Evolutionary conservation across 1,140 invertebrate species (phyloP).

Genomic region (Holotrichia oblita): DNA sequence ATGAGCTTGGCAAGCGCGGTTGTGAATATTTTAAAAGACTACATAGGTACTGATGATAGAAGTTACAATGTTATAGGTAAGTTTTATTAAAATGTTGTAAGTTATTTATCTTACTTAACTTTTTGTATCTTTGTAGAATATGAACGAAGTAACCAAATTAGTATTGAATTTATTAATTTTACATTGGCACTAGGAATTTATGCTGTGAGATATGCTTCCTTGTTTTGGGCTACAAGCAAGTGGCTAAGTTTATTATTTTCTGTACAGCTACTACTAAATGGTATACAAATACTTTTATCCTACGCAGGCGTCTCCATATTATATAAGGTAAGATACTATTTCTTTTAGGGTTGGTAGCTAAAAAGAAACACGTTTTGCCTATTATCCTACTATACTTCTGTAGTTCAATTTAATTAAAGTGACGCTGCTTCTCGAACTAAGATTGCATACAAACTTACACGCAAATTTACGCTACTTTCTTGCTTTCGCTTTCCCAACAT

Average conservation of each 20-base stretch:
- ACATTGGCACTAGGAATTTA: conserved; percentile 79
- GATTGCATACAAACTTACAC: too few species aligned
- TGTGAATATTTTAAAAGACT: conserved; percentile 43
- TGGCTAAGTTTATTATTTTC: conserved; percentile 81
- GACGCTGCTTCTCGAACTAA: too few species aligned
- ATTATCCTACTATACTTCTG: too few species aligned
- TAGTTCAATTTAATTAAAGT: too few species aligned
- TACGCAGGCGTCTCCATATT: conserved; percentile 80
- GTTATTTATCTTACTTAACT: neutral
- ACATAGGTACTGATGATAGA: conserved; percentile 41
- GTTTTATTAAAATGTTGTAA: neutral
- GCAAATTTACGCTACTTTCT: too few species aligned
- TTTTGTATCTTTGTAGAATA: conserved; percentile 52
- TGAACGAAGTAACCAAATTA: conserved; percentile 63
- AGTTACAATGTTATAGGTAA: conserved; percentile 40
- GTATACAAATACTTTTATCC: conserved; percentile 74
- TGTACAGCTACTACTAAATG: conserved; percentile 78
- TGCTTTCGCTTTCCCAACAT: too few species aligned
- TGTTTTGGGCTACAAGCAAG: conserved; percentile 88
- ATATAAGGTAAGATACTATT: conserved; percentile 71
- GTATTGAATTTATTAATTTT: conserved; percentile 83
- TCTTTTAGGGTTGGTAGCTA: too few species aligned
- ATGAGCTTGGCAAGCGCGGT: conserved; percentile 35
- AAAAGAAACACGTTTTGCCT: too few species aligned
- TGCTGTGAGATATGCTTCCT: conserved; percentile 81